phyloP scores from a whole-genome alignment of 2,797 vertebrate genomes.

The Coregonus sp. region DNA sequence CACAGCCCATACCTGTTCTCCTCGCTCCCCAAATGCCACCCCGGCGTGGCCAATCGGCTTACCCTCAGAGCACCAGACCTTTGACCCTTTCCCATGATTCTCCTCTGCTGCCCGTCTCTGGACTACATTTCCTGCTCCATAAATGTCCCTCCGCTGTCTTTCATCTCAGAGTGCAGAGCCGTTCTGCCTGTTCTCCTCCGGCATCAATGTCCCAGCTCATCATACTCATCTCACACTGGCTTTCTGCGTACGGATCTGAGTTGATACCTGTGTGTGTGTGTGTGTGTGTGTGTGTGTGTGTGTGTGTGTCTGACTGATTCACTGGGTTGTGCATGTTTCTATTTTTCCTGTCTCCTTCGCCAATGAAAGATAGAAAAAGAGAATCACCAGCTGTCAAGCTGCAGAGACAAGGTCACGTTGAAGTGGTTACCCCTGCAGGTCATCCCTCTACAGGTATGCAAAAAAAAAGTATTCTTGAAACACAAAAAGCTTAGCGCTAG shows the following conservation, averaged over 20 bases:
- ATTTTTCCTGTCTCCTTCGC: neutral
- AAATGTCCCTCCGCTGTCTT: slow-evolving; percentile 46
- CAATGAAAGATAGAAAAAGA: neutral
- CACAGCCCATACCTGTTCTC: slow-evolving; percentile 1
- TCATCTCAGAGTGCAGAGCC: slow-evolving; percentile 32
- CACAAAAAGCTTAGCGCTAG: no score
- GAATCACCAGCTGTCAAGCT: neutral
- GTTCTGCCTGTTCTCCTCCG: neutral
- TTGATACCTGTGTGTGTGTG: slow-evolving; percentile 4
- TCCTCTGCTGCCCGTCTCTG: slow-evolving; percentile 47
- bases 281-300: neutral
- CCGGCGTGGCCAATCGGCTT: neutral
- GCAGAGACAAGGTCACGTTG: neutral
- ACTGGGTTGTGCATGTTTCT: neutral
- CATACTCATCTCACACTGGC: neutral
- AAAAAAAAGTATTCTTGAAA: no score
- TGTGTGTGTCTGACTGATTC: neutral
- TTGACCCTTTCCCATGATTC: slow-evolving; percentile 70
- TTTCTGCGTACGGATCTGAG: neutral
- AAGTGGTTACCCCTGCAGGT: neutral
- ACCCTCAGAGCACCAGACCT: slow-evolving; percentile 36
- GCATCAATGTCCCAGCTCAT: neutral
- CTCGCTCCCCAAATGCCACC: neutral
- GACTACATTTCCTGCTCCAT: slow-evolving; percentile 54
- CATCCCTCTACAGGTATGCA: no score